Evolutionary conservation across 1,140 invertebrate species (phyloP).

Genomic region (Cydia strobilella): DNA sequence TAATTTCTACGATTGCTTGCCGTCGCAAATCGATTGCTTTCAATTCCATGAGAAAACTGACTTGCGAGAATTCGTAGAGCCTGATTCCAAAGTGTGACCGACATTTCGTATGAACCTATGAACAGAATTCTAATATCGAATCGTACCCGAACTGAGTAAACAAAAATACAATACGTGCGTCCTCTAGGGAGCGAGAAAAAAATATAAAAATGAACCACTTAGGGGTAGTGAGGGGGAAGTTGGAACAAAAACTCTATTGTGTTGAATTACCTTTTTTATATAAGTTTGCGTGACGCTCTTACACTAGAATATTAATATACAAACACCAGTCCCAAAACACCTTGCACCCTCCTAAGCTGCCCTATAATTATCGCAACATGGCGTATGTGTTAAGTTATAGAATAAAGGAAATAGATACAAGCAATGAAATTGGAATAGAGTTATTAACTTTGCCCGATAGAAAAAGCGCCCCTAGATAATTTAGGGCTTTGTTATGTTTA

Average conservation of each 20-base stretch:
- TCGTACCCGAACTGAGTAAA: slow-evolving; percentile 30
- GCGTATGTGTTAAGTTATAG: slow-evolving; percentile 35
- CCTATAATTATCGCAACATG: slow-evolving; percentile 39
- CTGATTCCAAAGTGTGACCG: slow-evolving; percentile 24
- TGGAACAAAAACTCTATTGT: slow-evolving; percentile 28
- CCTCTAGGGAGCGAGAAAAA: slow-evolving; percentile 23
- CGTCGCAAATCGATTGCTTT: slow-evolving; percentile 21
- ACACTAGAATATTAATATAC: slow-evolving; percentile 54
- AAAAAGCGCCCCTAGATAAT: slow-evolving; percentile 29
- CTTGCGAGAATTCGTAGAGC: not conserved
- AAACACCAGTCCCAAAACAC: slow-evolving; percentile 41
- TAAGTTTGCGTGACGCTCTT: slow-evolving; percentile 48
- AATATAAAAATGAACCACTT: slow-evolving; percentile 35
- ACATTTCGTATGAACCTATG: slow-evolving; percentile 22
- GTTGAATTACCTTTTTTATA: slow-evolving; percentile 36
- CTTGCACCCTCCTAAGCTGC: slow-evolving; percentile 35
- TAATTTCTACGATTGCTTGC: not conserved
- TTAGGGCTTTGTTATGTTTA: slow-evolving; percentile 29
- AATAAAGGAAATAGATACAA: slow-evolving; percentile 39
- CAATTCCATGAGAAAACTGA: slow-evolving; percentile 16
- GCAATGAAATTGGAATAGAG: slow-evolving; percentile 32
- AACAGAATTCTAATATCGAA: slow-evolving; percentile 32
- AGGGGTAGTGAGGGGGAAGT: slow-evolving; percentile 16
- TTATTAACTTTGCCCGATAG: slow-evolving; percentile 20
- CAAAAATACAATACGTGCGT: slow-evolving; percentile 33